Evolutionary conservation across 2,888 invertebrate species (phyloP), one percentile per base, ranked within the genome.

Genomic region (Terebella lapidaria): DNA sequence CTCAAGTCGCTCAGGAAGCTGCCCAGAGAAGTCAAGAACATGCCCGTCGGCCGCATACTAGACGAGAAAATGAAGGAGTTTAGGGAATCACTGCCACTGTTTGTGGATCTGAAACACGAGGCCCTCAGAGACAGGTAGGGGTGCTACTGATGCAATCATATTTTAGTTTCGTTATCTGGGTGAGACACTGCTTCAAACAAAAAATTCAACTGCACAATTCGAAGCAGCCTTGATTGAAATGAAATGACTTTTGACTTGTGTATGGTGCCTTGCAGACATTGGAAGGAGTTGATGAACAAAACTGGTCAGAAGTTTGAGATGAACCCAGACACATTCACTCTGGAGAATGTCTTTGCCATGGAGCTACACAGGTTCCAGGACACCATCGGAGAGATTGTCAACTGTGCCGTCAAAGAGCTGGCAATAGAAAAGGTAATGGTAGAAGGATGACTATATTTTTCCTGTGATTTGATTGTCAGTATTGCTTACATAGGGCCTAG

Each of bases 301-400:
- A 94, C 94, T 18, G 88, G 89, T 76, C 82, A 80, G 72, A 74
- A 85, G 64, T 94, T 94, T 76, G 92, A 94, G 73, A 92, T 94
- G 89, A 85, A 89, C 1, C 88, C 91, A 2, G 89, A 91, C 24
- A 86, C 89, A n/a, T 94, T 94, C 71, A 94, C 93, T 0, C 82
- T 94, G 62, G 91, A 91, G 62, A 92, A 93, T 75, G 90, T 94
- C 87, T 94, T 94, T 76, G 86, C 89, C 1, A 94, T 94, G 94
- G 89, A 94, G 72, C 81, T 94, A 62, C 90, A 92, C 71, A 86
- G 88, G 67, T 91, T 90, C 74, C 75, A 79, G 35, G 91, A 92
- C 0, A 88, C 89, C 2, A 92, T 92, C 42, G 89, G 89, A 70
- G 87, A 88, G 74, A 93, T 94, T 58, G 89, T 94, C 27, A 91